phyloP scores from a whole-genome alignment of 2,113 vertebrate genomes.

The Cervus canadensis region DNA sequence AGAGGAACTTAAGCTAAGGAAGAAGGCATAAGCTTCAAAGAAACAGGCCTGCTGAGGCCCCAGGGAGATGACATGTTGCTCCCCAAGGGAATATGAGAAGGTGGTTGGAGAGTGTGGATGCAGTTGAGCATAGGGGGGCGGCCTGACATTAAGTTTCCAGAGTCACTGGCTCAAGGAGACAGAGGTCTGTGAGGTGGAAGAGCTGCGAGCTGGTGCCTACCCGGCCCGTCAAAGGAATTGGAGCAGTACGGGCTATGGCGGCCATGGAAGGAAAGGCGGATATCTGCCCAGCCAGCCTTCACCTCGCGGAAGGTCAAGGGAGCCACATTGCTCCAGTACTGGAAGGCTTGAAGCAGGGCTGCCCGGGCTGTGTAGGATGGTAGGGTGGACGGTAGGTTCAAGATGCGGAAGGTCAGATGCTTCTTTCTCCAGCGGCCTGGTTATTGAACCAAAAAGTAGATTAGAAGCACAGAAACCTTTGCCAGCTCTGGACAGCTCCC shows the following conservation, averaged over 20 bases:
- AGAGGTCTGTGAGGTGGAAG: not conserved
- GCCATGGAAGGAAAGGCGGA: slow-evolving; percentile 87
- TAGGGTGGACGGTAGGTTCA: slow-evolving; percentile 87
- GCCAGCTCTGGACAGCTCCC: not conserved
- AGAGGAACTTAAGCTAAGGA: not conserved
- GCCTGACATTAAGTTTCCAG: not conserved
- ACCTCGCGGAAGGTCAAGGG: slow-evolving; percentile 87
- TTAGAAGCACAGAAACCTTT: slow-evolving; percentile 28
- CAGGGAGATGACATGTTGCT: not conserved
- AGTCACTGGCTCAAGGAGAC: not conserved
- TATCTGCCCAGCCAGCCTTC: slow-evolving; percentile 82
- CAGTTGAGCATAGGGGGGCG: not conserved
- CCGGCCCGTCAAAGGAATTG: slow-evolving; percentile 77
- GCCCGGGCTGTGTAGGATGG: slow-evolving; percentile 62
- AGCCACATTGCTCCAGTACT: slow-evolving; percentile 87
- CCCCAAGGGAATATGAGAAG: not conserved
- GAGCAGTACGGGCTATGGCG: slow-evolving; percentile 72
- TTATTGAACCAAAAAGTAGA: slow-evolving; percentile 13
- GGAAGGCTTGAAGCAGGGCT: slow-evolving; percentile 85
- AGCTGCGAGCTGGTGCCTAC: slow-evolving; percentile 59
- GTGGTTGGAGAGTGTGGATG: not conserved
- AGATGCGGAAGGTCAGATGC: slow-evolving; percentile 86
- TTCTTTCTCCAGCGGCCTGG: slow-evolving; percentile 89
- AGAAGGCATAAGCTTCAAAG: not conserved
- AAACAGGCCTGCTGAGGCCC: not conserved